A percentile compares a stretch with the other conserved stretches of the same genome.
These are phyloP conservation scores for Parasteatoda lunata DNA, from an alignment of 2,888 invertebrate genomes.

Conservation along the genomic window DNA sequence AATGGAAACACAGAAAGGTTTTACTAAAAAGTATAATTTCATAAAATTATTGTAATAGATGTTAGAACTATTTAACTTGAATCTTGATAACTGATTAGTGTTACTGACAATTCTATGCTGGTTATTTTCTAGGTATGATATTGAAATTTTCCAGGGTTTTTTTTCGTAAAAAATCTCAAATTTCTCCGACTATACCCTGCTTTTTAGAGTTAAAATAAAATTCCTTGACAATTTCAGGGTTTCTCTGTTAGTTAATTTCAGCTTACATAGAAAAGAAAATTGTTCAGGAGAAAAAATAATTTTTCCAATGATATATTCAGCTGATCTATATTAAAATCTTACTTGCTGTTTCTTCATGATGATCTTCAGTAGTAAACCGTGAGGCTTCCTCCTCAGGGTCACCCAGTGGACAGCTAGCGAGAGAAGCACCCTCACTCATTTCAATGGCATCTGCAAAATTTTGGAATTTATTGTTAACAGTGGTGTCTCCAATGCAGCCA, in stretches of 20 bases:
- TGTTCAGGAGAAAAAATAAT: too few species aligned
- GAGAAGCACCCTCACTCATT: conserved; percentile 74
- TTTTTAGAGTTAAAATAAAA: too few species aligned
- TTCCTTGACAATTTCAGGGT: background rate
- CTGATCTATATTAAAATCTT: background rate
- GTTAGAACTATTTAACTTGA: too few species aligned
- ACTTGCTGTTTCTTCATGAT: conserved; percentile 12
- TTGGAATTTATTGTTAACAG: conserved; percentile 86
- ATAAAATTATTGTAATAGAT: too few species aligned
- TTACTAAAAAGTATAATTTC: too few species aligned
- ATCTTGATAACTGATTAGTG: too few species aligned
- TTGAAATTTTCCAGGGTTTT: background rate
- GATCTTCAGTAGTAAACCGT: background rate
- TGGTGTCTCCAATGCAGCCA: conserved; percentile 95
- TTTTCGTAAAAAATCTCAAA: background rate
- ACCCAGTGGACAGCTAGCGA: conserved; percentile 72
- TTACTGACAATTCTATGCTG: too few species aligned
- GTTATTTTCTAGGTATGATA: too few species aligned
- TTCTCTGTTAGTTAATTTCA: background rate
- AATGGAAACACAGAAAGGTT: too few species aligned
- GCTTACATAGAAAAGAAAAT: too few species aligned
- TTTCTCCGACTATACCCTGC: background rate
- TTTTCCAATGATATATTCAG: too few species aligned
- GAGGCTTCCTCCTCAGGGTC: conserved; percentile 72
- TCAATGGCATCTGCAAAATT: conserved; percentile 83